Evolutionary conservation across 2,797 vertebrate genomes (phyloP), one percentile per base, ranked within the genome.

Genomic region (Crossoptilon crossoptilon): DNA sequence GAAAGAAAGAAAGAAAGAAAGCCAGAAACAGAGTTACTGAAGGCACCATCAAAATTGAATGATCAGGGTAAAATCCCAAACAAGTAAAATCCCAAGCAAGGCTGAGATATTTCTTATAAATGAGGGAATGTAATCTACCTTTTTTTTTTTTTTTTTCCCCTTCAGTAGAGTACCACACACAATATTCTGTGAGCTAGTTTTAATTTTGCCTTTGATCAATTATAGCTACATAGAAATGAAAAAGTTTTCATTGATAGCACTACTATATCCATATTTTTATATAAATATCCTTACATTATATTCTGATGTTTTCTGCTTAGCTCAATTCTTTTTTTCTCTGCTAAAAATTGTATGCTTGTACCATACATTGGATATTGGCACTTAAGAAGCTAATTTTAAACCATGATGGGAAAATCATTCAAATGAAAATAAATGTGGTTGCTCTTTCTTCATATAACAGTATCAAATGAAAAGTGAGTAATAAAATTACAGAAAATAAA

Each of bases 351-450:
- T 91, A 31, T 74, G 6, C 5, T 84, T 87, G 4, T 84, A 23
- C 17, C 10, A 27, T 74, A 35, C 5, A 21, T 71, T 68, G 17
- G 26, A 46, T 79, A 68, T 44, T 79, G 24, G 4, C 8, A 68
- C 48, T 70, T 79, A 63, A 78, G n/a, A 11, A 88, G 9, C 35
- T 76, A 77, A 85, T 84, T 91, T 89, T 71, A 78, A 59, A 67
- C 35, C 81, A 19, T 21, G 18, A 73, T 56, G 21, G 39, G 5
- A 33, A 87, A 77, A 91, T 91, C 8, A 71, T 82, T 87, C 21
- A 64, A 58, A 37, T 71, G 71, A 90, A 87, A 94, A 49, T 51
- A 76, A 76, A 91, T 10, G 26, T 58, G 73, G 41, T 64, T 84
- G 9, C 26, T 90, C 37, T 80, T 86, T 48, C 46, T 79, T 88